A percentile compares a stretch with the other conserved stretches of the same genome.
These are phyloP conservation scores for Bubo bubo DNA, from an alignment of 2,113 vertebrate genomes.

Conservation along the genomic window DNA sequence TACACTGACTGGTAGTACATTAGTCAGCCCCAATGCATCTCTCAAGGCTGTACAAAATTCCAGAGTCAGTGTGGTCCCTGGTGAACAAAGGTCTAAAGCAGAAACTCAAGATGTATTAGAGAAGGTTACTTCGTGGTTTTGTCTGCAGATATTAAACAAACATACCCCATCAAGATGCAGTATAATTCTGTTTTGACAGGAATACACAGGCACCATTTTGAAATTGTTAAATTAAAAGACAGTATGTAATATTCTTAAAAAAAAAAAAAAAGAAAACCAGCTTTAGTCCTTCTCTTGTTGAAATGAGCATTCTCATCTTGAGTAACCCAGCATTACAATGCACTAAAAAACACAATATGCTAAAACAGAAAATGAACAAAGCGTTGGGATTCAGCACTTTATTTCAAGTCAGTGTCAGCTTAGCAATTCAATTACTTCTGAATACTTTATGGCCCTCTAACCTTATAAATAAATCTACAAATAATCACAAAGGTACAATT, in stretches of 20 bases:
- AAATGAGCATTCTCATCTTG: background rate
- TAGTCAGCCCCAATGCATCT: background rate
- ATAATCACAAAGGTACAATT: conserved; percentile 33
- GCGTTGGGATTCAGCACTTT: conserved; percentile 8
- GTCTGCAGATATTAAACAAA: background rate
- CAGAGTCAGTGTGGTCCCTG: background rate
- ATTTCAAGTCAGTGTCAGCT: background rate
- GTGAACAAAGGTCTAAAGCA: background rate
- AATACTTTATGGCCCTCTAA: background rate
- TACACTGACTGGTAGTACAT: background rate
- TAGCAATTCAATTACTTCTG: background rate
- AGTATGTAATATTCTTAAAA: background rate
- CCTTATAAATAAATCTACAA: conserved; percentile 13
- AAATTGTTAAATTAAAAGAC: background rate
- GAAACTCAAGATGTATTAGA: background rate
- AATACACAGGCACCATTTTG: background rate
- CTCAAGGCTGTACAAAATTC: background rate
- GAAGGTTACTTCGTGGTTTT: background rate
- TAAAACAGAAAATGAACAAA: conserved; percentile 30
- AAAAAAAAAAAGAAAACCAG: background rate
- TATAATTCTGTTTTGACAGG: background rate
- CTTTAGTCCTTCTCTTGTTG: background rate
- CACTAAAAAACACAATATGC: conserved; percentile 20
- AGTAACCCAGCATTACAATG: background rate
- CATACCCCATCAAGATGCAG: background rate